Base-by-base conservation (phyloP, 2,888 invertebrate genomes). In the Cabera pusaria region DNA sequence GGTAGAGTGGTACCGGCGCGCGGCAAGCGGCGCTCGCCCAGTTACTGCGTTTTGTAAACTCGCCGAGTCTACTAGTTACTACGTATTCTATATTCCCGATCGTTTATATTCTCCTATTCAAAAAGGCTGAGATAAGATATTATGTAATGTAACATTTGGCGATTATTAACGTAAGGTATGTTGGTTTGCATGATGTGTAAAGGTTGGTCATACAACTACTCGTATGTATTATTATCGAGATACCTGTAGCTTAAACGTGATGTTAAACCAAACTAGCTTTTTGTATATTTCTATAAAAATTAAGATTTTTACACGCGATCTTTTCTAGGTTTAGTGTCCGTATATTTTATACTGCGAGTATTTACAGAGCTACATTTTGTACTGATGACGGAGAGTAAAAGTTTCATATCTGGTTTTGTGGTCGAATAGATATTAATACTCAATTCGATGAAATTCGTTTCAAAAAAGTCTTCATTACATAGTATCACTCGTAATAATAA, bases 51-150 rank as follows among this genome's bases (percentile, higher is more conserved):
- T 79, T 71, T 76, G 64, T 77, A 76, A 74, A 77, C 78, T 79
- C 82, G 81, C 81, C 81, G 44, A 50, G 29, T 53, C 50, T 53
- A 37, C 77, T 86, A 80, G 78, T 81, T 79, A 84, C 77, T 85
- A 48, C 32, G 40, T 52, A 84, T 79, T 78, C 76, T 79, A 78
- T 84, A 85, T 80, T 84, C 75, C 74, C 81, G 79, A 73, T 64
- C 77, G 70, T 36, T 75, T 81, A 82, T 75, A 76, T 85, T 85
- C 81, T 87, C 87, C 87, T 87, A 85, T 78, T 88, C 79, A 78
- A 86, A 86, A 87, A 88, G 87, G 87, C 87, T 88, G 87, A 88
- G 66, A 79, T 79, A 77, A 79, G 37, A 73, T 74, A 69, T 65
- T 46, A 44, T 79, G 72, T 79, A 81, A 76, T 72, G 66, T 79